Conservation (phyloP, 2,888 invertebrate species). For the Amiota mariae region DNA sequence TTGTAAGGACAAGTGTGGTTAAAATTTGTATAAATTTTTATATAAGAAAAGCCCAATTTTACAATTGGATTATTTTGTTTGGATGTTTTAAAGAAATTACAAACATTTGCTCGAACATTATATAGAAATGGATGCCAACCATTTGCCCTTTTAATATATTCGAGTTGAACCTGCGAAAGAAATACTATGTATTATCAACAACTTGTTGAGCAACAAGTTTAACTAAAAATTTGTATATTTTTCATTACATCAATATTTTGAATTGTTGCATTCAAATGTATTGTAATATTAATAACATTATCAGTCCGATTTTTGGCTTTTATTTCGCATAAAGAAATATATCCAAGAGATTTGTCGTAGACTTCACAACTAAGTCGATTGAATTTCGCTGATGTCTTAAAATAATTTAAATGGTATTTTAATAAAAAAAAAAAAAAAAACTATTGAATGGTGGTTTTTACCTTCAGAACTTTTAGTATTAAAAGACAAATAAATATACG, state of each 20-base stretch:
- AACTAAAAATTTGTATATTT: not conserved
- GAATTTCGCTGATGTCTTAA: not conserved
- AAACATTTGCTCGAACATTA: conserved; percentile 29
- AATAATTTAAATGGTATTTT: too few relatives aligned
- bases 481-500: too few relatives aligned
- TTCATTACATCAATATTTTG: not conserved
- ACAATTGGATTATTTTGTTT: conserved; percentile 53
- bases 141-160: conserved; percentile 30
- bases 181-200: too few relatives aligned
- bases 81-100: conserved; percentile 21
- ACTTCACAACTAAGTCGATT: not conserved
- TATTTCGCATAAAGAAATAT: not conserved
- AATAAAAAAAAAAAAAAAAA: too few relatives aligned
- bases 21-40: conserved; percentile 1
- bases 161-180: not conserved
- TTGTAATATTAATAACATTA: not conserved
- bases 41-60: conserved; percentile 48
- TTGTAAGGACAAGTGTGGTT: conserved; percentile 1
- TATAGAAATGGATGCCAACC: conserved; percentile 44
- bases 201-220: not conserved
- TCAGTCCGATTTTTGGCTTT: not conserved
- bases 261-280: not conserved
- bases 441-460: too few relatives aligned
- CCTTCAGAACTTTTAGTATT: too few relatives aligned
- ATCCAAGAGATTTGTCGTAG: not conserved